Evolutionary conservation across 2,888 invertebrate species (phyloP), one percentile per base, ranked within the genome.

Genomic region (Polia nebulosa): DNA sequence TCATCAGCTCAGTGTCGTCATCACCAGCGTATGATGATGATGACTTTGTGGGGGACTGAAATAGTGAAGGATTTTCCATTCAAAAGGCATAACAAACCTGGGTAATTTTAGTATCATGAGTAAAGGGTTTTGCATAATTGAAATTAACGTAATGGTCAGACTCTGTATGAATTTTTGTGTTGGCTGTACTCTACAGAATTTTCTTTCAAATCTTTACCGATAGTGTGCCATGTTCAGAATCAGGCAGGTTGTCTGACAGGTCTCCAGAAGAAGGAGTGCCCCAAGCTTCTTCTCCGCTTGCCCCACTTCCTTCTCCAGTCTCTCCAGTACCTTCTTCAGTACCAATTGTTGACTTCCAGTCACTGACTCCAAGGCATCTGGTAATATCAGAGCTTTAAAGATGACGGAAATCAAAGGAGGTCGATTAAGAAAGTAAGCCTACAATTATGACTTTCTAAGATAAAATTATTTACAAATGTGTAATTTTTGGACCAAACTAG

Each of bases 191-290:
- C 13, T 45, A 6, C 6, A 49, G 3, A 17, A 17, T 17, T 27
- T 8, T 49, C 17, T 27, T 2, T 4, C 4, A 49, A 27, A 27
- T 27, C n/a, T 27, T 49, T 49, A 52, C 97, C 92, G 97, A 97
- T 80, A 96, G 92, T 0, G 96, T 97, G 76, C 97, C 97, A 86
- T 96, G 96, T 74, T 97, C 97, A 39, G 97, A 97, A 88, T 97
- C 96, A 4, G 96, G 97, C 13, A 97, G 95, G 77, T 98, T 98
- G 82, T 98, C 98, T 79, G 98, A 97, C 45, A 98, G 97, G 27
- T 98, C 98, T 5, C 98, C 98, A 80, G 98, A 98, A 0, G 98
- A 98, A 5, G 98, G 98, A 0, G 98, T 98, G 0, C 98, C 98
- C 98, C 98, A 98, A 29, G 98, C 97, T 86, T 98, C 98, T 90